These are phyloP conservation scores for Hydrozoanthus gracilis DNA, from an alignment of 92 coral and sea anemone species.

Conservation along the genomic window DNA sequence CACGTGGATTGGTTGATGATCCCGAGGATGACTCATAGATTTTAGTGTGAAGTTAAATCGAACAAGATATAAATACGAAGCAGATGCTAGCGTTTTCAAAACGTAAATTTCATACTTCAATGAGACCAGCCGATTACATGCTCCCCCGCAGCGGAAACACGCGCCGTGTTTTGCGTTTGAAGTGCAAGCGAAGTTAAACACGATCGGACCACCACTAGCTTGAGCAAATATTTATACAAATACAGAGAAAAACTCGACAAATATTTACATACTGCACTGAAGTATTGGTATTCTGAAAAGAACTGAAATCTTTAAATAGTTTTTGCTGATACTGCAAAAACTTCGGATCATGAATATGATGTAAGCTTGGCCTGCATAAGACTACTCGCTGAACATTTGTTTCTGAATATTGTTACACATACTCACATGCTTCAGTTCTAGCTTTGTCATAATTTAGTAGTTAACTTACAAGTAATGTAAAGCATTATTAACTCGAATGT, in stretches of 20 bases:
- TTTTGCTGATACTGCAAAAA: no score
- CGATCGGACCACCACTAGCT: constrained; percentile 19
- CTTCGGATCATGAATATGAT: no score
- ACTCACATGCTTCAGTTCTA: no score
- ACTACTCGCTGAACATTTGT: no score
- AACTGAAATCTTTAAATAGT: background rate
- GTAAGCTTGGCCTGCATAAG: no score
- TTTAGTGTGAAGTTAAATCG: no score
- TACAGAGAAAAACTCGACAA: background rate
- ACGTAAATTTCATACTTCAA: background rate
- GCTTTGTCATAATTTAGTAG: no score
- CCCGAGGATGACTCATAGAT: no score
- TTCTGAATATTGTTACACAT: no score
- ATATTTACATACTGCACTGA: constrained; percentile 25
- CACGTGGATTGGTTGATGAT: background rate
- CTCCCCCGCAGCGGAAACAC: constrained; percentile 23
- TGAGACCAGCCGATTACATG: background rate
- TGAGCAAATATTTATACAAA: constrained; percentile 29
- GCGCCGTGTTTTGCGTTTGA: background rate
- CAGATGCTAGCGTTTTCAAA: background rate
- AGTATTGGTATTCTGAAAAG: constrained; percentile 16
- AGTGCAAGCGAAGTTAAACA: constrained; percentile 26
- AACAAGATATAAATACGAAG: no score
- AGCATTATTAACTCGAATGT: no score
- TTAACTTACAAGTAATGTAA: no score